These are phyloP conservation scores for Paguma larvata DNA, from an alignment of 2,797 vertebrate genomes.

Conservation along the genomic window DNA sequence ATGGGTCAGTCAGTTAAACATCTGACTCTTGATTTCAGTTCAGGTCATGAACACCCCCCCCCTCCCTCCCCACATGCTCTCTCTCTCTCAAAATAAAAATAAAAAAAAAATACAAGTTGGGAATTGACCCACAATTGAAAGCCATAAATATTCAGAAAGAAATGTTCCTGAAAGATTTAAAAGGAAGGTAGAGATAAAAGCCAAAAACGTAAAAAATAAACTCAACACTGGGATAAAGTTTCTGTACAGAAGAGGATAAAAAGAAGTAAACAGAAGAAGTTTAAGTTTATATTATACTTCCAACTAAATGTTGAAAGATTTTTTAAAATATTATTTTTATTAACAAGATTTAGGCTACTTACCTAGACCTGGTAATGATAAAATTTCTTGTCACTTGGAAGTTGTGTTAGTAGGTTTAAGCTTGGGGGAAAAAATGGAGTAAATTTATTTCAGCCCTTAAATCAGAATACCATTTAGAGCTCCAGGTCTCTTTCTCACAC, in stretches of 20 bases:
- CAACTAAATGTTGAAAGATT: background rate
- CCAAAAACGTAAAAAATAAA: slow-evolving; percentile 28
- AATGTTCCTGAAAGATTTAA: slow-evolving; percentile 26
- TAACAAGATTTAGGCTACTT: slow-evolving; percentile 23
- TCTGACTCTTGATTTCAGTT: too few relatives aligned
- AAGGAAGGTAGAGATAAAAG: background rate
- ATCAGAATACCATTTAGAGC: background rate
- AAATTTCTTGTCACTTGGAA: slow-evolving; percentile 41
- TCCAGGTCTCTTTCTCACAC: background rate
- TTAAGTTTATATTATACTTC: background rate
- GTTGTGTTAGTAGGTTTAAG: background rate
- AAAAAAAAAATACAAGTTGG: slow-evolving; percentile 2
- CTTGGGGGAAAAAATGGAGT: background rate
- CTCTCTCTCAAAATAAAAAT: too few relatives aligned
- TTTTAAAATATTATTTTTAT: background rate
- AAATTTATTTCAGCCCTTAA: background rate
- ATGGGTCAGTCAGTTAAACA: too few relatives aligned
- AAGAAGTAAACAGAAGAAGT: too few relatives aligned
- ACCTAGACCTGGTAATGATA: background rate
- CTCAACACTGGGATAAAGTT: background rate
- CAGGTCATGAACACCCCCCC: too few relatives aligned
- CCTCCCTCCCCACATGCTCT: too few relatives aligned
- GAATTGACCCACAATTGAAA: background rate
- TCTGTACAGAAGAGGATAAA: background rate
- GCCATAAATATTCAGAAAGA: background rate